Evolutionary conservation across 92 coral and sea anemone genomes (phyloP), one percentile per base, ranked within the genome.

Genomic region (Chrysogorgia sp.): DNA sequence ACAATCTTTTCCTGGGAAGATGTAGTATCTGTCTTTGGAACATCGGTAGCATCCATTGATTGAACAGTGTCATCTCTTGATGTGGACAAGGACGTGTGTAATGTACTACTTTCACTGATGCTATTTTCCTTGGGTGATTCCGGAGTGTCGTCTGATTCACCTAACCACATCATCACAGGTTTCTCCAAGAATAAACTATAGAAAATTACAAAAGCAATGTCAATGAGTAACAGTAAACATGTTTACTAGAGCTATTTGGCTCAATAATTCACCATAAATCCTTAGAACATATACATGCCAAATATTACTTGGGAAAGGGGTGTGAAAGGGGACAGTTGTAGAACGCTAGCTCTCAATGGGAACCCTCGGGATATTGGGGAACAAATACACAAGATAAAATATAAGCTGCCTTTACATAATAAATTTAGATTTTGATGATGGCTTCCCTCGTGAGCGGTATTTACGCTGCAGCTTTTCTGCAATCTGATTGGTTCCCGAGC

Each of bases 161-260:
- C 65, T 17, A 72, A 41, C 79, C 64, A 72, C 41, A 53, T 26
- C 79, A 72, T 72, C 30, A 72, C 32, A 1, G 79, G 79, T 72
- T 53, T 72, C 49, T 72, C 79, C 23, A 72, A 52, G 61, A 72
- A 72, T 21, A 72, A 72, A 28, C 79, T 72, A 34, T 0, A 31
- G 12, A 25, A 2, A 66, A 37, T 31, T 10, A 40, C 19, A 2
- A 19, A 65, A 9, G 35, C n/a, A n/a, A n/a, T n/a, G n/a, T 0
- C 17, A 22, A 35, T 29, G 48, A 29, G n/a, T n/a, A 6, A 66
- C 64, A 58, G 21, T 58, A 58, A 19, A 19, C 64, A 1, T 15
- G 17, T 8, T 43, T 17, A 17, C 17, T 9, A 43, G 17, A 43
- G 17, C 17, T 43, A 8, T 8, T 43, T 43, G 50, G 9, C 17